Percentiles rank a stretch among this genome's conserved stretches.
Conservation (phyloP, 1,140 invertebrate genomes). For the Diorhabda elongata region DNA sequence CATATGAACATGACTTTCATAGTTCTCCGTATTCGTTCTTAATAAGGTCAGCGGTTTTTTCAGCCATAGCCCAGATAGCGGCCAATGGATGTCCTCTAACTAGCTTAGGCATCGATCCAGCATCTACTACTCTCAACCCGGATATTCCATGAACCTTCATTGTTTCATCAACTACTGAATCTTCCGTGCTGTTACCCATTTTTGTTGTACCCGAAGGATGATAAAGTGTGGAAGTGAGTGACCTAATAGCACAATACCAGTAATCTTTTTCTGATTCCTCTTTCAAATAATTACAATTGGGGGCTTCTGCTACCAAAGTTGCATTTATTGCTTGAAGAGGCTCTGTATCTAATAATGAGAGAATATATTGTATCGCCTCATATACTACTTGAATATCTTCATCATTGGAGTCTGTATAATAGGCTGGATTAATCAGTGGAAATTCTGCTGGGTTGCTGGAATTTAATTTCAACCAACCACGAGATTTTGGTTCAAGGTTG, state of each 20-base stretch:
- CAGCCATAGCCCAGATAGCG: constrained; percentile 27
- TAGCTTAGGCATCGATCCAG: constrained; percentile 40
- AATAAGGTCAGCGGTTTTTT: constrained; percentile 43
- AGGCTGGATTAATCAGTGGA: constrained; percentile 75
- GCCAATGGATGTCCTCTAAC: constrained; percentile 51
- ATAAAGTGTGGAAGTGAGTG: constrained; percentile 12
- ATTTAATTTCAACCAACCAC: constrained; percentile 63
- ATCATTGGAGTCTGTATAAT: constrained; percentile 54
- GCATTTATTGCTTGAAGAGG: constrained; percentile 45
- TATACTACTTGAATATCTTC: constrained; percentile 63
- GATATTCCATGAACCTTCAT: constrained; percentile 48
- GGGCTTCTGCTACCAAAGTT: constrained; percentile 5
- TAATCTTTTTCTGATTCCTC: constrained; percentile 13
- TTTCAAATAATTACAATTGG: constrained; percentile 23
- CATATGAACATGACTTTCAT: neutral
- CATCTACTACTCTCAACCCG: constrained; percentile 50
- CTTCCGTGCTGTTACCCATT: constrained; percentile 54
- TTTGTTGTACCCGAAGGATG: constrained; percentile 58
- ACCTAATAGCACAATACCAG: constrained; percentile 24
- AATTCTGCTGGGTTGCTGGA: constrained; percentile 65
- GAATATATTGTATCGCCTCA: constrained; percentile 54
- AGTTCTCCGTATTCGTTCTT: neutral
- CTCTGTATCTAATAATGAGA: constrained; percentile 56
- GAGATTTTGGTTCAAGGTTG: constrained; percentile 67
- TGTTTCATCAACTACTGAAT: constrained; percentile 49